These are phyloP conservation scores for Alcis repandata DNA, from an alignment of 2,888 invertebrate genomes.

Conservation along the genomic window DNA sequence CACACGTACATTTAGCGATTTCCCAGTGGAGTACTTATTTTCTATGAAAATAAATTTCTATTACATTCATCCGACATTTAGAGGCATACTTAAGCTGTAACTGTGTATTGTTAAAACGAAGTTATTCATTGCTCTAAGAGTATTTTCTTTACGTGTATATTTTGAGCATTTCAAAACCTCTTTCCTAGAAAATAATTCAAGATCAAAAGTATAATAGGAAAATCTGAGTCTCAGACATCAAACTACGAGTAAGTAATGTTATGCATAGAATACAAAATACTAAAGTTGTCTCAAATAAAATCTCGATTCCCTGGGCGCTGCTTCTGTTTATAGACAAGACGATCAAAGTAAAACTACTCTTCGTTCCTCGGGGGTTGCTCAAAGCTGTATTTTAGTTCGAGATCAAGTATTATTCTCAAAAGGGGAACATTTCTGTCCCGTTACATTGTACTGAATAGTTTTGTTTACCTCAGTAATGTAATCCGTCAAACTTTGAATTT, in stretches of 20 bases:
- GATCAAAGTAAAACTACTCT: constrained; percentile 24
- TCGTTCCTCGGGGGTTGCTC: constrained; percentile 22
- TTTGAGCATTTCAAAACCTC: not conserved
- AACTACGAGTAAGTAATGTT: constrained; percentile 26
- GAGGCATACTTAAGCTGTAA: not conserved
- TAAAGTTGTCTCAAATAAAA: constrained; percentile 34
- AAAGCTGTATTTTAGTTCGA: constrained; percentile 24
- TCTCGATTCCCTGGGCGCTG: constrained; percentile 26
- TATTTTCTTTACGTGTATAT: not conserved
- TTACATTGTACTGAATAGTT: not conserved
- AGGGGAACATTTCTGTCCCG: not conserved
- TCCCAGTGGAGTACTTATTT: constrained; percentile 1
- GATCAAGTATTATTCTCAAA: constrained; percentile 14
- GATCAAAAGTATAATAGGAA: not conserved
- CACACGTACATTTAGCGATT: constrained; percentile 1
- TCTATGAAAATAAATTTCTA: not conserved
- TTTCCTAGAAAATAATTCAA: not conserved
- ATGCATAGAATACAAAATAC: constrained; percentile 37
- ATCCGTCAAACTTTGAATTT: not conserved
- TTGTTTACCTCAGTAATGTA: too few species aligned
- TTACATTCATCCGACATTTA: not conserved
- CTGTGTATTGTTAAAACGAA: not conserved
- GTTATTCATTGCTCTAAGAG: not conserved
- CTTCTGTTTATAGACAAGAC: constrained; percentile 30
- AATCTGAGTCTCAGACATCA: constrained; percentile 4